A percentile compares a stretch with the other conserved stretches of the same genome.
These are phyloP conservation scores for Clavelina lepadiformis DNA, from an alignment of 23 tunicate species.

Conservation along the genomic window DNA sequence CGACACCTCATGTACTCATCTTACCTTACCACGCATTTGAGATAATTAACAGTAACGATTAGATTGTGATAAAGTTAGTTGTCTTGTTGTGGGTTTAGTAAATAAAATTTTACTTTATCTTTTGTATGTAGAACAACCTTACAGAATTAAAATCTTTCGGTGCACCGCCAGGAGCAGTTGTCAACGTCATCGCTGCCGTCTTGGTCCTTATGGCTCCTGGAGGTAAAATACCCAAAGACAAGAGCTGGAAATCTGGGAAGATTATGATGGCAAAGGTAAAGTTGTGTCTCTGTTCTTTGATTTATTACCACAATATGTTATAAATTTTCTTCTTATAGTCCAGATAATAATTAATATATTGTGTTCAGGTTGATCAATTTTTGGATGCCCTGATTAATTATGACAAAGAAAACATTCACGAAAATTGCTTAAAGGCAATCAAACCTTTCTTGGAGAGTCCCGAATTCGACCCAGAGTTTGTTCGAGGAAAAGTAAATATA, in stretches of 20 bases:
- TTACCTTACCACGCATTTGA: too few species aligned
- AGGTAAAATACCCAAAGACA: conserved; percentile 91
- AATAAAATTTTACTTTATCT: too few species aligned
- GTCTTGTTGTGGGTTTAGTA: too few species aligned
- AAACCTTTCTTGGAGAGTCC: conserved; percentile 83
- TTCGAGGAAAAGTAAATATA: conserved; percentile 64
- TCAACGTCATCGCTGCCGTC: conserved; percentile 86
- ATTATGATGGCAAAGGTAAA: conserved; percentile 85
- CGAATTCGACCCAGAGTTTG: conserved; percentile 79
- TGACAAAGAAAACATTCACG: conserved; percentile 95
- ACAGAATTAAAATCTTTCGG: conserved; percentile 96
- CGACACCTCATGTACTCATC: too few species aligned
- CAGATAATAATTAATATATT: too few species aligned
- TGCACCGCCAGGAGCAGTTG: conserved; percentile 87
- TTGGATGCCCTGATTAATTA: conserved; percentile 74
- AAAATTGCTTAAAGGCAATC: conserved; percentile 81
- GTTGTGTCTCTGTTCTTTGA: too few species aligned
- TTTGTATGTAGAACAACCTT: conserved; percentile 69
- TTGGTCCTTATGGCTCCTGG: conserved; percentile 96
- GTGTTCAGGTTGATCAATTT: conserved; percentile 83
- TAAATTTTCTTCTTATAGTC: too few species aligned
- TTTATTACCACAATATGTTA: too few species aligned
- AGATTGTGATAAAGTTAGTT: too few species aligned
- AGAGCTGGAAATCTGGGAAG: conserved; percentile 96
- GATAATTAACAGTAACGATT: too few species aligned